Conservation (phyloP, 2,113 vertebrate species). For the Eublepharis macularius region DNA sequence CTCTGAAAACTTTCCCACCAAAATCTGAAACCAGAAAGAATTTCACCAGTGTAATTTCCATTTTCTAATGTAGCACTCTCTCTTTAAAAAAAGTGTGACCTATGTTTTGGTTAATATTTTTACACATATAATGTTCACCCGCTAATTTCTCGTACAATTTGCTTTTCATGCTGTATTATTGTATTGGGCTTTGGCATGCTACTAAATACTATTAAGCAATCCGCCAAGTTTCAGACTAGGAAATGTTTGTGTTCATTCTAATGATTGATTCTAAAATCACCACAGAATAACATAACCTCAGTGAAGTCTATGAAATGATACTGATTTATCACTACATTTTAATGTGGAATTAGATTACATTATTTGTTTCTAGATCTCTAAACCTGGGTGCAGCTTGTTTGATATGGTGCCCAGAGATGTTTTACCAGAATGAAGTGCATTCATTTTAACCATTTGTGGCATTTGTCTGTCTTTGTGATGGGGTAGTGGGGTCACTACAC, state of each 20-base stretch:
- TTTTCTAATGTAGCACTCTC: neutral
- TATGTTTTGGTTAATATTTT: neutral
- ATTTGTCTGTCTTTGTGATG: neutral
- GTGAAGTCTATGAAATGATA: neutral
- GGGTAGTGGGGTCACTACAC: neutral
- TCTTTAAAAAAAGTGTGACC: neutral
- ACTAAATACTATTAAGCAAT: neutral
- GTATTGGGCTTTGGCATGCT: neutral
- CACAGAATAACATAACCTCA: neutral
- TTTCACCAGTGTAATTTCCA: neutral
- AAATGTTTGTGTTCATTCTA: neutral
- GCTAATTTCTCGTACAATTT: neutral
- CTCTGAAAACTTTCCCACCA: neutral
- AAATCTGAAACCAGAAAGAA: neutral
- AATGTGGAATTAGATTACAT: neutral
- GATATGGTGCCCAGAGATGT: neutral
- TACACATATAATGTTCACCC: neutral
- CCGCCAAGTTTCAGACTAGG: neutral
- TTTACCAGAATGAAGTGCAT: neutral
- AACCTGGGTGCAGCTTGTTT: neutral
- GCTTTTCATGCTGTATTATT: neutral
- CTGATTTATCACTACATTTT: neutral
- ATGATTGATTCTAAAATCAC: neutral
- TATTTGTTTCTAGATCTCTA: neutral
- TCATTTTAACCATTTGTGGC: neutral